These are phyloP conservation scores for Mythimna albipuncta DNA, from an alignment of 2,888 invertebrate species.

Conservation along the genomic window DNA sequence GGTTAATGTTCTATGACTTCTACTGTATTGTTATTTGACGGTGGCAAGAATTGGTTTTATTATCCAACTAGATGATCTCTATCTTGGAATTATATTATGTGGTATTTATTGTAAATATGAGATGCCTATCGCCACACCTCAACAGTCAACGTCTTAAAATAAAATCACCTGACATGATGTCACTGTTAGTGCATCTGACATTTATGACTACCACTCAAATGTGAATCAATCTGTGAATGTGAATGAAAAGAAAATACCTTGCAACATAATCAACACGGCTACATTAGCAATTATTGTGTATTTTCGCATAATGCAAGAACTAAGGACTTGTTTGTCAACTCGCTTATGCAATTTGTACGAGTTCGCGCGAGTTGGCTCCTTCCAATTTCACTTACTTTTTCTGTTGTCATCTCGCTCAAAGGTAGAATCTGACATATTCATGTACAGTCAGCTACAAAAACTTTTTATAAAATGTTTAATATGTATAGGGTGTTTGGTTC, in stretches of 20 bases:
- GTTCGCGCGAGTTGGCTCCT: no score
- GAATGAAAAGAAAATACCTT: neutral
- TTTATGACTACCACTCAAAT: neutral
- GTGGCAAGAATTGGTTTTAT: neutral
- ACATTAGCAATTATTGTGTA: no score
- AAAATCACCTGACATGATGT: conserved; percentile 6
- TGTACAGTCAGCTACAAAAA: no score
- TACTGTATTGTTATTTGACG: neutral
- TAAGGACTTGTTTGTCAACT: no score
- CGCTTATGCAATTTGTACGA: no score
- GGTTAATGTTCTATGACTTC: no score
- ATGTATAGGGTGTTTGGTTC: no score
- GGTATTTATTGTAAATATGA: neutral
- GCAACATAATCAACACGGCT: neutral
- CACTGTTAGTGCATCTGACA: neutral
- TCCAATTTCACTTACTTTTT: no score
- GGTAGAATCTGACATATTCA: no score
- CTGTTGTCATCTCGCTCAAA: no score
- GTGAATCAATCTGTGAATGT: neutral
- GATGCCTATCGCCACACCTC: neutral
- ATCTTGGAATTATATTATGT: neutral
- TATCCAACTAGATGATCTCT: neutral
- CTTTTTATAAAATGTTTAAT: no score
- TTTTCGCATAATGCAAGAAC: no score
- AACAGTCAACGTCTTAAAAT: neutral